phyloP scores from a whole-genome alignment of 2,113 vertebrate genomes.

The Callipepla squamata region DNA sequence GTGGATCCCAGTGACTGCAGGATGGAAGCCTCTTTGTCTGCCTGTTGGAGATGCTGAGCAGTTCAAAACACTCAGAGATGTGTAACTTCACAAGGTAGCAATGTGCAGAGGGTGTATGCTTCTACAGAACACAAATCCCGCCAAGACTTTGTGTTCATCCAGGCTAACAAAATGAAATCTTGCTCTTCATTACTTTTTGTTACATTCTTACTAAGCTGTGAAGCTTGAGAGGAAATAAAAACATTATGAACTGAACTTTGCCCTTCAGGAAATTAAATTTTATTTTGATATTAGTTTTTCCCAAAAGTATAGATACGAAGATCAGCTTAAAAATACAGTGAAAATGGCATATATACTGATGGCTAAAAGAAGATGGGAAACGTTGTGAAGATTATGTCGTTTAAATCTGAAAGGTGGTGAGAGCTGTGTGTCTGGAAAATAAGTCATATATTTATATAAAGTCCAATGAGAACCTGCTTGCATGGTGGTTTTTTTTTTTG shows the following conservation, averaged over 20 bases:
- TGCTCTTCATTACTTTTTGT: neutral
- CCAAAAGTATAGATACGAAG: neutral
- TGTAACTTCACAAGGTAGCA: neutral
- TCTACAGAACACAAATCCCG: neutral
- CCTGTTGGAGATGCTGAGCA: neutral
- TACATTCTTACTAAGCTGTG: neutral
- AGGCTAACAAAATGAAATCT: rapidly evolving
- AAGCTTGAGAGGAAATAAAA: neutral
- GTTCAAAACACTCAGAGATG: rapidly evolving
- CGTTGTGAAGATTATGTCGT: neutral
- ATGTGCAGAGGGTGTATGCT: neutral
- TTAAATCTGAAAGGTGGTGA: neutral
- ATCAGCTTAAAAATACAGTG: neutral
- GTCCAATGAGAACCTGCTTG: neutral
- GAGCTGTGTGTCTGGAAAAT: neutral
- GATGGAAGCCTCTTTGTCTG: neutral
- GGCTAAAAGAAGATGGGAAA: neutral
- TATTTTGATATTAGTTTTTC: neutral
- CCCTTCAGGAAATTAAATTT: neutral
- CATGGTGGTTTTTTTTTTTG: neutral
- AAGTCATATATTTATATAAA: neutral
- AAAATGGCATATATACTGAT: neutral
- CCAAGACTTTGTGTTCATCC: neutral
- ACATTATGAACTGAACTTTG: neutral
- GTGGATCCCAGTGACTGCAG: neutral